Conservation (phyloP, 2,113 vertebrate species). For the Irena cyanogastra region DNA sequence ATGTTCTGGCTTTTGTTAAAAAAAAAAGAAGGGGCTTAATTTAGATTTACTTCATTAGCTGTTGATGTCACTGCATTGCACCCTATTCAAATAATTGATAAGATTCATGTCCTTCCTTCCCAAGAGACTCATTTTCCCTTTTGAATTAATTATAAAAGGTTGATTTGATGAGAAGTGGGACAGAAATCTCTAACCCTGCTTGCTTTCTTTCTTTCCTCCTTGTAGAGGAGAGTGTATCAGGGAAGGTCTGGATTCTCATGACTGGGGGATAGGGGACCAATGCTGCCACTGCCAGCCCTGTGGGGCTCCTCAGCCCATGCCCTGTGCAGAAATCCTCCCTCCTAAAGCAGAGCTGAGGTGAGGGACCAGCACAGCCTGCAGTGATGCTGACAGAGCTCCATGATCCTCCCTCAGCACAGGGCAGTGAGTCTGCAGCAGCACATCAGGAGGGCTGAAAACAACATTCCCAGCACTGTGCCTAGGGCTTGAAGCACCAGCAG, state of each 20-base stretch:
- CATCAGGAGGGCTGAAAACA: neutral
- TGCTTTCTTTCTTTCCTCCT: neutral
- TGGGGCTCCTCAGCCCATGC: neutral
- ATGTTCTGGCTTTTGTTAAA: conserved; percentile 9
- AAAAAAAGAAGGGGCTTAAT: neutral
- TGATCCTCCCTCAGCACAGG: accelerated
- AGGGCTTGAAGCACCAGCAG: neutral
- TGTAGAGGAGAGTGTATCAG: neutral
- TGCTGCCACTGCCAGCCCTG: neutral
- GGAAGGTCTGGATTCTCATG: neutral
- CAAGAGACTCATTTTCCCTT: neutral
- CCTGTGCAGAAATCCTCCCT: neutral
- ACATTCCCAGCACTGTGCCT: neutral
- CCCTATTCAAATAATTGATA: conserved; percentile 27
- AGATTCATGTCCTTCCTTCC: neutral
- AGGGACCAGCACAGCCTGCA: accelerated
- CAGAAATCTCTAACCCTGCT: neutral
- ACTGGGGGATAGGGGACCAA: accelerated
- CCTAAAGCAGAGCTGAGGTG: neutral
- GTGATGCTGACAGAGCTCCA: neutral
- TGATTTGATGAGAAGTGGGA: neutral
- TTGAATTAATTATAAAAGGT: neutral
- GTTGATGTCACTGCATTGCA: conserved; percentile 7
- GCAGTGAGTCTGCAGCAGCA: accelerated
- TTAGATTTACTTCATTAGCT: conserved; percentile 48